Evolutionary conservation across 2,888 invertebrate species (phyloP).

Genomic region (Serripes groenlandicus): DNA sequence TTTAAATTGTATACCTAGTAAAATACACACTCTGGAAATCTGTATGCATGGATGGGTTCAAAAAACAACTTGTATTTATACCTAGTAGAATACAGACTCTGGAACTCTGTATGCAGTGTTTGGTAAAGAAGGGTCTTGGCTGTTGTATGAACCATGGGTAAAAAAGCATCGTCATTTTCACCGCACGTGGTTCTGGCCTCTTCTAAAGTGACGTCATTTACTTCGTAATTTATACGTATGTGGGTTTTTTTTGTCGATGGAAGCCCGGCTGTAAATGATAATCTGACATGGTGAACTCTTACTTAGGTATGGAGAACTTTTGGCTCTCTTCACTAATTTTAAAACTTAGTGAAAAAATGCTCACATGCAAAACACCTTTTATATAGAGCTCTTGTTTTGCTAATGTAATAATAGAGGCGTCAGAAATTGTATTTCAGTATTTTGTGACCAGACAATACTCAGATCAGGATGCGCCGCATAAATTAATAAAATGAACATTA

Average conservation of each 20-base stretch:
- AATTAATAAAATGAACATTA: too few relatives aligned
- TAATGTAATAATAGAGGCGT: too few relatives aligned
- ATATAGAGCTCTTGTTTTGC: too few relatives aligned
- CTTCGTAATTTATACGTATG: not conserved
- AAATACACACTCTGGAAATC: too few relatives aligned
- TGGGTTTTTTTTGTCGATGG: not conserved
- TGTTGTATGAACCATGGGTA: constrained; percentile 3
- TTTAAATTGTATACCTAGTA: too few relatives aligned
- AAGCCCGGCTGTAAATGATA: not conserved
- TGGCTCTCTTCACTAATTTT: too few relatives aligned
- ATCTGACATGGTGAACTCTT: not conserved
- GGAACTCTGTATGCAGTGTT: not conserved
- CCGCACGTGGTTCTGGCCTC: not conserved
- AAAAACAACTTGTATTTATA: not conserved
- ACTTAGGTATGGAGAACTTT: not conserved
- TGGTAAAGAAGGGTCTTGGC: not conserved
- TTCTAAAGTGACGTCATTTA: not conserved
- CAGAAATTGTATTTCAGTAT: too few relatives aligned
- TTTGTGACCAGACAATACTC: too few relatives aligned
- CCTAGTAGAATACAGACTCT: not conserved
- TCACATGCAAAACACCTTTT: too few relatives aligned
- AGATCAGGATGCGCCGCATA: too few relatives aligned
- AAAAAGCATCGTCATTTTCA: not conserved
- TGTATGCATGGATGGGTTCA: not conserved
- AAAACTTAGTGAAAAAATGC: too few relatives aligned